phyloP scores from a whole-genome alignment of 2,113 vertebrate genomes.

The Recurvirostra avosetta region DNA sequence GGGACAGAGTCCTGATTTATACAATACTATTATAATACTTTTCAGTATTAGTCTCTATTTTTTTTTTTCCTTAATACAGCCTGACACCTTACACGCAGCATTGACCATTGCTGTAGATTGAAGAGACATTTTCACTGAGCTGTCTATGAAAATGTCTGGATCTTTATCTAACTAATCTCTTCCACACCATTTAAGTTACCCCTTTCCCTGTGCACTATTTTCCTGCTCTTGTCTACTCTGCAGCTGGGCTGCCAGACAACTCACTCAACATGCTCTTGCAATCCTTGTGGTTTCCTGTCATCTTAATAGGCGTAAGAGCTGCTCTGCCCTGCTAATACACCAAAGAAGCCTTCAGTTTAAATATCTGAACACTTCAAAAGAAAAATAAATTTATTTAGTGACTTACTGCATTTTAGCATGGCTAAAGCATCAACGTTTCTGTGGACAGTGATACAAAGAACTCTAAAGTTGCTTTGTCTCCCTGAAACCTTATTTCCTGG shows the following conservation, averaged over 20 bases:
- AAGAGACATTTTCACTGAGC: neutral
- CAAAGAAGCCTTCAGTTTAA: neutral
- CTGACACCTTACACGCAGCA: neutral
- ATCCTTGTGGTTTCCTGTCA: neutral
- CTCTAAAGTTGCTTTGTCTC: neutral
- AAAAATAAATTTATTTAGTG: neutral
- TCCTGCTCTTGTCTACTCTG: neutral
- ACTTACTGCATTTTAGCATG: neutral
- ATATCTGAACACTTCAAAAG: neutral
- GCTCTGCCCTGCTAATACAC: neutral
- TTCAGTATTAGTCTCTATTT: neutral
- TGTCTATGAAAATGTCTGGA: neutral
- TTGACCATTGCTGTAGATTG: neutral
- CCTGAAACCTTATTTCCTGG: neutral
- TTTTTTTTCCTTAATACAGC: neutral
- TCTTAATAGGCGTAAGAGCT: neutral
- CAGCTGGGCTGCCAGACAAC: neutral
- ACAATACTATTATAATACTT: neutral
- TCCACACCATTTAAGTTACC: neutral
- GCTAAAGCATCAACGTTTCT: neutral
- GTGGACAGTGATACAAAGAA: neutral
- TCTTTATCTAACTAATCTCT: neutral
- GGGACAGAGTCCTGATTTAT: neutral
- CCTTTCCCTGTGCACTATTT: fast-evolving
- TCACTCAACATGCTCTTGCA: neutral